Evolutionary conservation across 2,797 vertebrate species (phyloP), one percentile per base, ranked within the genome.

Genomic region (Tokudaia tokunoshimensis): DNA sequence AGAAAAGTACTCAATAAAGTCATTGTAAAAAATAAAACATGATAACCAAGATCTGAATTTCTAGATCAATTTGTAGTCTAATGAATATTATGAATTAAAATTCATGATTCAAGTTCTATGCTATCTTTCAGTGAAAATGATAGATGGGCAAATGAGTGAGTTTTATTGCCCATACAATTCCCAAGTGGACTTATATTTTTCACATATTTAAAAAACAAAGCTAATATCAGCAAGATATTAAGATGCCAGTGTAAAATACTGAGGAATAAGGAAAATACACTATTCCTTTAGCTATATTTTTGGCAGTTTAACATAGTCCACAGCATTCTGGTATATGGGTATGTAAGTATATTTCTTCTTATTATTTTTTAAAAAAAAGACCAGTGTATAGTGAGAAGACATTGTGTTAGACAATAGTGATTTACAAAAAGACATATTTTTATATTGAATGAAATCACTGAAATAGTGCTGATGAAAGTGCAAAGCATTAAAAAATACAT

Each of bases 131-230:
- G n/a, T 83, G 19, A 91, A 89, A 94, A 34, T 94, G 13, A 95
- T 87, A 65, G 13, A 61, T 70, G 19, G 14, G 11, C 29, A 95
- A 95, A 12, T 91, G 29, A 97, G 92, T 95, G 37, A 95, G 78
- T 89, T 19, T 63, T 93, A 93, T 44, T 92, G 19, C 44, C 91
- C 78, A 89, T 96, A 83, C 94, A 95, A 96, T 92, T 89, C 79
- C 13, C 50, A 94, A 95, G 79, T 93, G 26, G 13, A 95, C 92
- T 89, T 70, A 72, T 44, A 65, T 63, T 65, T 75, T 95, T 83
- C 6, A 92, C 84, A 50, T 95, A 94, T 76, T 57, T 37, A 94
- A 22, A 82, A 12, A 82, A 87, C 80, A 55, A 88, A 91, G 37
- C 61, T 92, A 92, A 55, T 88, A 88, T 78, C 19, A 93, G 6